Percentiles rank a stretch among this genome's conserved stretches.
phyloP scores from a whole-genome alignment of 2,888 invertebrate species.

The Phaonia tiefii region DNA sequence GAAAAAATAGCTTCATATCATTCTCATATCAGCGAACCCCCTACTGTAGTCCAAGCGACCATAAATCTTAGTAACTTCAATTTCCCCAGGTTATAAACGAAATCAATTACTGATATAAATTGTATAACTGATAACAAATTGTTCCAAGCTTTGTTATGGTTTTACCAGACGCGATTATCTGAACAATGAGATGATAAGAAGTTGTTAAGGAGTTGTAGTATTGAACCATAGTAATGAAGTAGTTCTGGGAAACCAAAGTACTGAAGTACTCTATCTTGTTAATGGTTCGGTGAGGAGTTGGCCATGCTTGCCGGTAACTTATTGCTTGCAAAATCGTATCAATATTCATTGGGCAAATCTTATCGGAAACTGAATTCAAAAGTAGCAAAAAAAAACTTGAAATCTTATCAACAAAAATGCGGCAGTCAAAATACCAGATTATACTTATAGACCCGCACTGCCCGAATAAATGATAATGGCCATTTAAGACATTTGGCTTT shows the following conservation, averaged over 20 bases:
- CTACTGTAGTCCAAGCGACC: too few species aligned
- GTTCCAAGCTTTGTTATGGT: neutral
- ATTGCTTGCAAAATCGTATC: neutral
- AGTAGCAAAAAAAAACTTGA: neutral
- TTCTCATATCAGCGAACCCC: too few species aligned
- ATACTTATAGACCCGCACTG: neutral
- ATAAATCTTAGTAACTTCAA: slow-evolving; percentile 17
- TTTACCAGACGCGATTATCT: slow-evolving; percentile 9
- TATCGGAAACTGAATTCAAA: neutral
- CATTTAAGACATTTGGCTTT: too few species aligned
- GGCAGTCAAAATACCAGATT: slow-evolving; percentile 25
- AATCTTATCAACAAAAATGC: slow-evolving; percentile 30
- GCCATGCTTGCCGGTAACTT: neutral
- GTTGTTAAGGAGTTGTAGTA: too few species aligned
- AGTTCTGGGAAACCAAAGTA: too few species aligned
- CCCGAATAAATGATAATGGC: neutral
- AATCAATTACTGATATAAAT: neutral
- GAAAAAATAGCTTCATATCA: too few species aligned
- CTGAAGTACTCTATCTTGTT: too few species aligned
- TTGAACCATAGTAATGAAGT: too few species aligned
- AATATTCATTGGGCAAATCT: neutral
- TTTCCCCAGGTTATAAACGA: slow-evolving; percentile 1
- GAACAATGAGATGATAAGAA: too few species aligned
- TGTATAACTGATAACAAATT: neutral
- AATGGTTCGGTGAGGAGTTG: too few species aligned